Evolutionary conservation across 2,113 vertebrate genomes (phyloP), one percentile per base, ranked within the genome.

Genomic region (Turdus rufiventris): DNA sequence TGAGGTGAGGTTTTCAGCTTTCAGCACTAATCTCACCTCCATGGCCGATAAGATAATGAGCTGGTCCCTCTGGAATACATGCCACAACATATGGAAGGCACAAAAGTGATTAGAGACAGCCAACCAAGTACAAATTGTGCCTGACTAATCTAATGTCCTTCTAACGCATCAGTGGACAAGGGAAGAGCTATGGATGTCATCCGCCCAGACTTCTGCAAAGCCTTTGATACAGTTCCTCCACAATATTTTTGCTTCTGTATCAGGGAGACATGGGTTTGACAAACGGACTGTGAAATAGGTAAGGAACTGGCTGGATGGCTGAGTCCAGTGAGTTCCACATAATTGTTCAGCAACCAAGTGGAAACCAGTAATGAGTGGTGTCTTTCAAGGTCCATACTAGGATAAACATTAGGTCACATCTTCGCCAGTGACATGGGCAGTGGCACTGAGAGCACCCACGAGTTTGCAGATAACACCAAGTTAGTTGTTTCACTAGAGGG

Each of bases 271-370:
- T 7, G 24, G 15, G 2, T 70, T 61, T 75, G 51, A 66, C 9
- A 78, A 47, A 65, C 38, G 24, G 16, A 33, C 28, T 42, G 5
- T 34, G 47, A 36, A 21, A 26, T 14, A 4, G 14, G 14, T 56
- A n/a, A 78, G 26, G 19, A 78, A 42, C 5, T 3, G 1, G 19
- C 6, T 78, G 56, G 8, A 36, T 38, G 38, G 26, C 31, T 81
- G 58, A 4, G 1, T n/a, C n/a, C n/a, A 31, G 24, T 4, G 7
- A 42, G 4, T 31, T 61, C 24, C 0, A 0, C 17, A 51, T 25
- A 47, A 47, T 3, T 65, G 9, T 10, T 72, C 24, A 34, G n/a
- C 4, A 8, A 67, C n/a, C 38, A 38, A 17, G 19, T 25, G 24
- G 28, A 74, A 60, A 45, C 7, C 42, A 18, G 12, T 29, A 38